Evolutionary conservation across 2,113 vertebrate genomes (phyloP).

Genomic region (Dolichallabes microphthalmus): DNA sequence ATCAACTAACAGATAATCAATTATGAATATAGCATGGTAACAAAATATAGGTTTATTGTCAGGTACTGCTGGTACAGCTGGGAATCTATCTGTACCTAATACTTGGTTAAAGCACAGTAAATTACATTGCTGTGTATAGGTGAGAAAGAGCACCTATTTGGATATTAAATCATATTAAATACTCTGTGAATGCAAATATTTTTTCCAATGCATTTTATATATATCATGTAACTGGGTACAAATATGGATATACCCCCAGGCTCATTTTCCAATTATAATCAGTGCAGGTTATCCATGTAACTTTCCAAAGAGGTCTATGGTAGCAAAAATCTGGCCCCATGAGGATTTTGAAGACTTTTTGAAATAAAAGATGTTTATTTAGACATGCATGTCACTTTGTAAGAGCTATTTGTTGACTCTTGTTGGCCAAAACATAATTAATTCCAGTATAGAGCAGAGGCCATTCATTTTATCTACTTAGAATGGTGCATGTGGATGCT

Average conservation of each 20-base stretch:
- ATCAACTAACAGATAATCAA: too few relatives aligned
- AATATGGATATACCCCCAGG: neutral
- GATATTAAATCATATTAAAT: constrained; percentile 10
- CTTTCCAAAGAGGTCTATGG: constrained; percentile 44
- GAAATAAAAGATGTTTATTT: constrained; percentile 61
- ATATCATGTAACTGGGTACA: neutral
- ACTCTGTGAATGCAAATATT: neutral
- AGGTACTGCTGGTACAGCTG: neutral
- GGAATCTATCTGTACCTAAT: too few relatives aligned
- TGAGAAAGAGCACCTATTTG: neutral
- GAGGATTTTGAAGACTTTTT: constrained; percentile 56
- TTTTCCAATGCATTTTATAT: neutral
- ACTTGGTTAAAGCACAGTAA: too few relatives aligned
- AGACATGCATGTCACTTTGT: constrained; percentile 59
- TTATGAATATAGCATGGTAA: neutral
- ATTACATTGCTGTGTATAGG: too few relatives aligned
- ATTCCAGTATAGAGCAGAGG: constrained; percentile 23
- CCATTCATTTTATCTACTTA: neutral
- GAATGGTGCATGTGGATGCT: neutral
- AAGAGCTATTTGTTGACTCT: constrained; percentile 65
- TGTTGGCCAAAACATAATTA: constrained; percentile 67
- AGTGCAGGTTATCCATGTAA: constrained; percentile 41
- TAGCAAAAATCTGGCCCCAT: constrained; percentile 44
- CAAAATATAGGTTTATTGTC: neutral
- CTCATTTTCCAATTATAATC: neutral